Percentiles rank a stretch among this genome's conserved stretches.
phyloP scores from a whole-genome alignment of 1,140 invertebrate genomes.

The Calephelis nemesis region DNA sequence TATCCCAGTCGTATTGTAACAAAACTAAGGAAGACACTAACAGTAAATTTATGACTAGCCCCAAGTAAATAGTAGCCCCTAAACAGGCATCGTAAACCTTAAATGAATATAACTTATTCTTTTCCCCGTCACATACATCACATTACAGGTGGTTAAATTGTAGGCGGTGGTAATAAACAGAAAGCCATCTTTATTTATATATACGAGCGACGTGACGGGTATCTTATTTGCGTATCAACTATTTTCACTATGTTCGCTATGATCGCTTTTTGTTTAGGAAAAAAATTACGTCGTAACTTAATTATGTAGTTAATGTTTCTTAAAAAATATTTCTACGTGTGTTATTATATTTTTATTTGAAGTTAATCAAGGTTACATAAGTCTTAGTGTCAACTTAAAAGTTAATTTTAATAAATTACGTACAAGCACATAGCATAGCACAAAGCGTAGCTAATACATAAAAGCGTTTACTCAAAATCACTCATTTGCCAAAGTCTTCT shows the following conservation, averaged over 20 bases:
- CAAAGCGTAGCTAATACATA: too few relatives aligned
- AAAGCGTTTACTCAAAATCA: too few relatives aligned
- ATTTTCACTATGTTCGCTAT: background rate
- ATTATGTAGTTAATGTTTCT: background rate
- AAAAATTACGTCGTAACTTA: background rate
- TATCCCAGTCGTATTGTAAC: too few relatives aligned
- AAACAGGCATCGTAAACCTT: slow-evolving; percentile 7
- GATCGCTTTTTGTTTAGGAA: background rate
- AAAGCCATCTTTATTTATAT: slow-evolving; percentile 14
- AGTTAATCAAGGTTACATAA: too few relatives aligned
- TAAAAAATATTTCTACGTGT: too few relatives aligned
- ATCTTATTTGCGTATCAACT: slow-evolving; percentile 9
- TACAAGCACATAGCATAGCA: too few relatives aligned
- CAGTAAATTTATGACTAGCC: slow-evolving; percentile 3
- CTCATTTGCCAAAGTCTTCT: too few relatives aligned
- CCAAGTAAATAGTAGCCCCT: slow-evolving; percentile 12
- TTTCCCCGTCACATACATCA: background rate
- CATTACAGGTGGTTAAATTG: slow-evolving; percentile 13
- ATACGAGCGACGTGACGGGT: background rate
- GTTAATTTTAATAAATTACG: too few relatives aligned
- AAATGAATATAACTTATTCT: slow-evolving; percentile 17
- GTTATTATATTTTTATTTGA: too few relatives aligned
- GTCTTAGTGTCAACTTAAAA: too few relatives aligned
- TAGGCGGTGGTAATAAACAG: slow-evolving; percentile 9
- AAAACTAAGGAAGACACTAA: background rate